Percentiles rank a stretch among this genome's conserved stretches.
Evolutionary conservation across 2,797 vertebrate genomes (phyloP).

Genomic region (Acanthurus leucopareius): DNA sequence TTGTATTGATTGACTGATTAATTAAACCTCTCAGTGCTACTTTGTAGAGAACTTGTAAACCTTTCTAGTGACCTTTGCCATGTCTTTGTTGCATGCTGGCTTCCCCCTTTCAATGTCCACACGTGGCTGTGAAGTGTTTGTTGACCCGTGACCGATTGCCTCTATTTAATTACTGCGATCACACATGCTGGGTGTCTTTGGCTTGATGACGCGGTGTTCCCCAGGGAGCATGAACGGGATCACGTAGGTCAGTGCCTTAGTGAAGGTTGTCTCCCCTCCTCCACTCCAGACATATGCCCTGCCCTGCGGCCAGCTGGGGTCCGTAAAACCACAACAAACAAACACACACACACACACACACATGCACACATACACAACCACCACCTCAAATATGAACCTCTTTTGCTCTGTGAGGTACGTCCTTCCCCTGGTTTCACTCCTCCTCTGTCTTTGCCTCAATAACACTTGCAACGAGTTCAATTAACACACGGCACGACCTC

Average conservation of each 20-base stretch:
- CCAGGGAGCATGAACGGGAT: constrained; percentile 53
- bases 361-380: constrained; percentile 16
- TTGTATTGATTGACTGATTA: neutral
- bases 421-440: constrained; percentile 36
- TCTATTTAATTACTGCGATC: constrained; percentile 72
- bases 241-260: constrained; percentile 63
- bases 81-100: constrained; percentile 23
- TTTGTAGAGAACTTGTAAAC: neutral
- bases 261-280: constrained; percentile 63
- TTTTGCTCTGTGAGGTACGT: constrained; percentile 36
- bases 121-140: constrained; percentile 44
- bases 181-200: constrained; percentile 68
- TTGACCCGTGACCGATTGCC: constrained; percentile 68
- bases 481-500: constrained; percentile 67
- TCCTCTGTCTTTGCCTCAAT: constrained; percentile 58
- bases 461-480: constrained; percentile 70
- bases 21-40: neutral
- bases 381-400: constrained; percentile 28
- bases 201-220: constrained; percentile 57
- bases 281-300: constrained; percentile 51
- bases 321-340: constrained; percentile 21
- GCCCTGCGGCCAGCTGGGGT: constrained; percentile 46
- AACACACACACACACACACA: constrained; percentile 13
- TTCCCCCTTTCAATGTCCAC: constrained; percentile 27
- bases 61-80: constrained; percentile 27